Conservation (phyloP, 2,888 invertebrate genomes). For the Ornithoptera priamus region DNA sequence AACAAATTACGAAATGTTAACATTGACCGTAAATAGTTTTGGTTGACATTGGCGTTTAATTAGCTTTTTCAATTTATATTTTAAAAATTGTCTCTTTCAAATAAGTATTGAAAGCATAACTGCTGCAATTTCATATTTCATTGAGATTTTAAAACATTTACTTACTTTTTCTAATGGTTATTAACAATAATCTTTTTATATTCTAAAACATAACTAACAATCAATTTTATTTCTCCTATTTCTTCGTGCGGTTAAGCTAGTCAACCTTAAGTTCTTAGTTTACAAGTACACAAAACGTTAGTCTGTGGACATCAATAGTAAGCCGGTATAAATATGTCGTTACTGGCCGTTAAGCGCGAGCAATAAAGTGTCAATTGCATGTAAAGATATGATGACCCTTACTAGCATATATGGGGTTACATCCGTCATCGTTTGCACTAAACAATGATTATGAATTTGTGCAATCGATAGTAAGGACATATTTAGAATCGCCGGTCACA, state of each 20-base stretch:
- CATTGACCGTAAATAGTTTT: constrained; percentile 1
- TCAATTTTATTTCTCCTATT: constrained; percentile 1
- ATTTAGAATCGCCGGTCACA: constrained; percentile 28
- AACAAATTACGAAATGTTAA: constrained; percentile 6
- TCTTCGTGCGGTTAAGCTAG: constrained; percentile 14
- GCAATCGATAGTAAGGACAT: constrained; percentile 28
- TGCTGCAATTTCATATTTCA: background rate
- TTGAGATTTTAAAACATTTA: background rate
- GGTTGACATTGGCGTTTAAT: background rate
- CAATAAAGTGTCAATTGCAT: constrained; percentile 18
- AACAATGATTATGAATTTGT: constrained; percentile 27
- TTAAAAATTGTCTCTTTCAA: background rate
- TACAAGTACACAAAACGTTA: constrained; percentile 4
- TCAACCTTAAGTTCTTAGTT: constrained; percentile 19
- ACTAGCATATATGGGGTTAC: constrained; percentile 7
- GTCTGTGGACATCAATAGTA: constrained; percentile 7
- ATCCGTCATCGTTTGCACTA: constrained; percentile 16
- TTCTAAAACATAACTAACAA: background rate
- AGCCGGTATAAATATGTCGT: constrained; percentile 17
- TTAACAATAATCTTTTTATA: background rate
- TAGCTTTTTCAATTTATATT: background rate
- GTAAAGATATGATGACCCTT: constrained; percentile 17
- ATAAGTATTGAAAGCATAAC: background rate
- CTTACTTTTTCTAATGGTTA: background rate
- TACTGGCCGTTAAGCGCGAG: constrained; percentile 19